Conservation (phyloP, 2,888 invertebrate genomes). For the Apamea monoglypha region DNA sequence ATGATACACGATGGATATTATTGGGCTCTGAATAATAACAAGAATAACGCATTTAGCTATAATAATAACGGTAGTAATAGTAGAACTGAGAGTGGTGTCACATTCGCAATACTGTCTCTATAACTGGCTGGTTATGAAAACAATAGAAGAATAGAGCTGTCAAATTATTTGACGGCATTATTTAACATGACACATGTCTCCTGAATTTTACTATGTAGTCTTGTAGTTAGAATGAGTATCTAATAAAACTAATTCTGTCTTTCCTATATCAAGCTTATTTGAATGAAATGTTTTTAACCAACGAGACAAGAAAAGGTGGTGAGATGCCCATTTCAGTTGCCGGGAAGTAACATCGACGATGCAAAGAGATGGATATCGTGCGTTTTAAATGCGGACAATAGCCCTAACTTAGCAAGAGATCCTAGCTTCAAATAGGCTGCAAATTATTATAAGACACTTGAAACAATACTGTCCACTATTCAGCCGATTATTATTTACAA, state of each 20-base stretch:
- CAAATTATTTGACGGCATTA: background rate
- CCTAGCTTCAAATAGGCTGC: background rate
- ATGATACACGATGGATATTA: slow-evolving; percentile 15
- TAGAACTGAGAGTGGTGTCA: background rate
- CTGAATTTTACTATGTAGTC: background rate
- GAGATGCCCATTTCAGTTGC: background rate
- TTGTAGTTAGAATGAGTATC: background rate
- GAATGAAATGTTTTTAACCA: background rate
- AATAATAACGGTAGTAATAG: background rate
- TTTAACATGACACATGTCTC: background rate
- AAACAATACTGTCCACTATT: background rate
- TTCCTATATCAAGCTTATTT: background rate
- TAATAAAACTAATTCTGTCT: background rate
- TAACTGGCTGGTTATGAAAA: background rate
- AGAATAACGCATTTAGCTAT: background rate
- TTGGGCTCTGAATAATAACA: slow-evolving; percentile 18
- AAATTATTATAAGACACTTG: background rate
- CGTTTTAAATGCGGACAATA: slow-evolving; percentile 1
- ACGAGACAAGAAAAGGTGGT: background rate
- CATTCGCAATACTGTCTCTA: too few species aligned
- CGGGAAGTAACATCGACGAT: background rate
- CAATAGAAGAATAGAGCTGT: background rate
- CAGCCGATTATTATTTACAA: too few species aligned
- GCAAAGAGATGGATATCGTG: slow-evolving; percentile 15
- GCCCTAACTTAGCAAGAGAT: background rate